Percentiles rank a stretch among this genome's conserved stretches.
Evolutionary conservation across 1,140 invertebrate species (phyloP).

Genomic region (Cecropterus lyciades): DNA sequence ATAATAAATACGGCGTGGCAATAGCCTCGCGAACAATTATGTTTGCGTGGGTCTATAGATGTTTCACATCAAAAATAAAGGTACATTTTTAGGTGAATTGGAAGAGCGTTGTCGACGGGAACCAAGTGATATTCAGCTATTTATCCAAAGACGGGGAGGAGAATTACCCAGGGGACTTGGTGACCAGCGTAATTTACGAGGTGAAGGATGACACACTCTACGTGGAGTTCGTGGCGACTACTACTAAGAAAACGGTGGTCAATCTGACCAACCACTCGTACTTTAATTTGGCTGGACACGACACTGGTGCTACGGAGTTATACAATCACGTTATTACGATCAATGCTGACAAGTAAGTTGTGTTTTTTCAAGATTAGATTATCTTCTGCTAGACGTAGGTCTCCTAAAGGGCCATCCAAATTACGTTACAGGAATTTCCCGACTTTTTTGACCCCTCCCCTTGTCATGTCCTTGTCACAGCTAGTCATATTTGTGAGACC

Average conservation of each 20-base stretch:
- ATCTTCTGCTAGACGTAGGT: too few species aligned
- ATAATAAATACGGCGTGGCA: too few species aligned
- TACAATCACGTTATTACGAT: constrained; percentile 91
- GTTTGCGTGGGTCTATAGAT: too few species aligned
- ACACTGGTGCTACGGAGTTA: constrained; percentile 82
- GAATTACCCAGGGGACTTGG: constrained; percentile 92
- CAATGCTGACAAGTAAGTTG: constrained; percentile 87
- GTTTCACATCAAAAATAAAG: too few species aligned
- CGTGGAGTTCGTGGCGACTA: constrained; percentile 89
- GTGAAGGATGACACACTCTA: constrained; percentile 89
- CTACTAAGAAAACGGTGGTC: constrained; percentile 92
- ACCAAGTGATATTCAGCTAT: constrained; percentile 87
- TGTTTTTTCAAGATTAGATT: too few species aligned
- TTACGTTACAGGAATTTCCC: too few species aligned
- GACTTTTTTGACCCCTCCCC: too few species aligned
- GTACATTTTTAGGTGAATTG: constrained; percentile 61
- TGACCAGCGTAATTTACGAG: constrained; percentile 88
- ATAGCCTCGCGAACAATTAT: too few species aligned
- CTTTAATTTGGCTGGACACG: constrained; percentile 96
- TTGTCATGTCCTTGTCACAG: too few species aligned
- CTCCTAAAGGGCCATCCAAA: too few species aligned
- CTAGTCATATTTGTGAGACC: too few species aligned
- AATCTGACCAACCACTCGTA: constrained; percentile 97
- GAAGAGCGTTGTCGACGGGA: constrained; percentile 81
- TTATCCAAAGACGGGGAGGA: constrained; percentile 93